Conservation (phyloP, 2,113 vertebrate species). For the Cebidichthys violaceus region DNA sequence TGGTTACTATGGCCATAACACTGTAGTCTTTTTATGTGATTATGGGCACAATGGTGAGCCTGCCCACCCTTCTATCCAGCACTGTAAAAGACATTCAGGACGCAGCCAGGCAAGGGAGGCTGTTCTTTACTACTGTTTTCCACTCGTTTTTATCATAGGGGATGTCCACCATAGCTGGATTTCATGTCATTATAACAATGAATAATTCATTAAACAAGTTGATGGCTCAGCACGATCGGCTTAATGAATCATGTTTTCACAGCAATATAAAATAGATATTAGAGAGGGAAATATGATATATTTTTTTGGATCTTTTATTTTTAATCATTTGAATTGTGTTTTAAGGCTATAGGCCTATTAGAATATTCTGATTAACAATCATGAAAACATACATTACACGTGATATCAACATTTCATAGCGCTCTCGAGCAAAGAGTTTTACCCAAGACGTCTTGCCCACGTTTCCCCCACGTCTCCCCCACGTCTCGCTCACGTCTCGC, state of each 20-base stretch:
- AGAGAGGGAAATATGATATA: neutral
- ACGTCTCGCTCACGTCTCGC: too few relatives aligned
- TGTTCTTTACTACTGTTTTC: neutral
- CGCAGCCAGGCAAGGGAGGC: neutral
- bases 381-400: too few relatives aligned
- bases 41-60: slow-evolving; percentile 4
- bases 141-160: neutral
- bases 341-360: too few relatives aligned
- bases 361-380: too few relatives aligned
- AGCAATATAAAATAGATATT: neutral
- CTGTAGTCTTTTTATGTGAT: slow-evolving; percentile 35
- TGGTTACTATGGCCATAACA: slow-evolving; percentile 35
- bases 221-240: neutral
- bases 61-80: neutral
- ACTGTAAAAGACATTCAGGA: neutral
- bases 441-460: too few relatives aligned
- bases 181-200: neutral
- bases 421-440: too few relatives aligned
- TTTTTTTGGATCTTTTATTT: neutral
- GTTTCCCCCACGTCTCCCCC: too few relatives aligned
- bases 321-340: too few relatives aligned
- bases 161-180: neutral
- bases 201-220: slow-evolving; percentile 1
- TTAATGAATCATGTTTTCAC: slow-evolving; percentile 23
- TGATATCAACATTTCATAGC: too few relatives aligned